Evolutionary conservation across 1,140 invertebrate species (phyloP), one percentile per base, ranked within the genome.

Genomic region (Neodiprion fabricii): DNA sequence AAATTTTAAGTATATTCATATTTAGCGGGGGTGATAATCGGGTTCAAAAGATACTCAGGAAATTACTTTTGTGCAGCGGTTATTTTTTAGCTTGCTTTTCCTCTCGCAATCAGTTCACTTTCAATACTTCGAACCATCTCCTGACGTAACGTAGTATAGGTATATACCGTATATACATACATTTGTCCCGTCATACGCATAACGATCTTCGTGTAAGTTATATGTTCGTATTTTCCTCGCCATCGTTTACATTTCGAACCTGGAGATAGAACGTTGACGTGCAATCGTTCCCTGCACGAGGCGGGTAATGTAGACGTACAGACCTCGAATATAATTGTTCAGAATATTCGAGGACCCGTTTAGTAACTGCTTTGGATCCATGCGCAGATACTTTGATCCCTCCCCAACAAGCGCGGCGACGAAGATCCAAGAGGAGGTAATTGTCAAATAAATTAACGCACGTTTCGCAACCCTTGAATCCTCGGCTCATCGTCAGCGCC

Each of bases 31-130:
- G 49, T 53, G 50, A 23, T 69, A 71, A 68, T 74, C 48, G 50
- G 75, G 71, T 49, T 74, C 72, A 72, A 78, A 78, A 76, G 69
- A 77, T 75, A 75, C 67, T 21, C 47, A 9, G 53, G 48, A 48
- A 65, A 71, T 74, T 28, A n/a, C 40, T 40, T 73, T 10, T 67
- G 28, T 69, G 14, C 47, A 53, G 77, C 76, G 75, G 74, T 77
- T 80, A 10, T 23, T 48, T 68, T 68, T 73, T 28, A 21, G 47
- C n/a, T 72, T 23, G 53, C 12, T 75, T 48, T 47, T 50, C 47
- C 61, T 21, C 21, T 70, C 61, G n/a, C 50, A 71, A 14, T 67
- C 72, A 17, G 40, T 72, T 67, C 14, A n/a, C 23, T 49, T 49
- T n/a, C 23, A 47, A 28, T 72, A 17, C 67, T 72, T 65, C 66